Base-by-base conservation (phyloP, 2,113 vertebrate genomes). In the Emydocephalus ijimae region DNA sequence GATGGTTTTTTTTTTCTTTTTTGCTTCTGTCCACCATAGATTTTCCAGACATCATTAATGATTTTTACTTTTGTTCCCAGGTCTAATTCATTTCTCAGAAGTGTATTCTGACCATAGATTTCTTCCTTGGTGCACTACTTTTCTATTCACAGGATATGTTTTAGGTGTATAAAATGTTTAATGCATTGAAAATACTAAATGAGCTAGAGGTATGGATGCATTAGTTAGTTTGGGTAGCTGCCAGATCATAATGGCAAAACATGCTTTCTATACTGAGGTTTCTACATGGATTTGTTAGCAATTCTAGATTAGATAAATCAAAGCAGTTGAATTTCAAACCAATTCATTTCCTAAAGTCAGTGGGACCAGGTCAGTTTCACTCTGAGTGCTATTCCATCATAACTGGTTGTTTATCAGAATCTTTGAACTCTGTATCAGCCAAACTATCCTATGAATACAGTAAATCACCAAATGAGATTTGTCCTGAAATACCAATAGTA, bases 11-110 rank as follows among this genome's bases (percentile, higher is more conserved):
- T 94, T 85, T 93, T 85, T 93, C 92, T 91, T 39, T 43, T 81
- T 26, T 15, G 2, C 10, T 94, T 94, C 57, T 52, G 24, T 88
- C 21, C 74, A 15, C 64, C 10, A 69, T 34, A 54, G 81, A 9
- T 69, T 94, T 64, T 45, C 81, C n/a, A 87, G 52, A 23, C 2
- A 39, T n/a, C 92, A 5, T 45, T 89, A 23, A 18, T 88, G 43
- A 21, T 92, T 81, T 89, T 90, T 34, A 11, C 88, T n/a, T 94
- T 92, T 96, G 23, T 2, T 92, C 88, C 12, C 56, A 56, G 12
- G 52, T 92, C 43, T 87, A 55, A 93, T 90, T 94, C 91, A 89
- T 92, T 39, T 43, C 64, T 59, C 89, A 7, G 23, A n/a, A 55
- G 3, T 54, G 10, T 56, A 45, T 43, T 89, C 29, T 23, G 6